These are phyloP conservation scores for Lepidostoma basale DNA, from an alignment of 1,140 invertebrate species.

Conservation along the genomic window DNA sequence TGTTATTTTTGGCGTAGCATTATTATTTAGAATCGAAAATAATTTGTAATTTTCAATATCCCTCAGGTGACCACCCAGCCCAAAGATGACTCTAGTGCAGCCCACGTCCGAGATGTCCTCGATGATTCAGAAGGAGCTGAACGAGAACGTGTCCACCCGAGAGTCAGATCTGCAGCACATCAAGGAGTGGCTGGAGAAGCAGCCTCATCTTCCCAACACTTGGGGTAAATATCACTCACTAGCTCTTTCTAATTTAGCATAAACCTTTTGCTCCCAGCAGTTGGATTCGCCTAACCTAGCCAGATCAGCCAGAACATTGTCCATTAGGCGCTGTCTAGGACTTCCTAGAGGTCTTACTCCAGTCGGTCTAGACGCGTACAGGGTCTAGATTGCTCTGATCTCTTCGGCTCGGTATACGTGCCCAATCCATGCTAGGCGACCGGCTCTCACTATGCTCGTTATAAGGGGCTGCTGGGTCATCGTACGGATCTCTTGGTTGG, in stretches of 20 bases:
- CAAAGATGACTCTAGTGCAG: slow-evolving; percentile 74
- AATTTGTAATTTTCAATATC: too few relatives aligned
- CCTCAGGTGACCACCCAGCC: slow-evolving; percentile 7
- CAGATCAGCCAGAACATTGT: too few relatives aligned
- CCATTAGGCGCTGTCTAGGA: too few relatives aligned
- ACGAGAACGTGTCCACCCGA: slow-evolving; percentile 70
- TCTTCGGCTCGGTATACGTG: too few relatives aligned
- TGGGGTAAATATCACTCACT: slow-evolving; percentile 62
- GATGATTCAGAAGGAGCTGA: slow-evolving; percentile 76
- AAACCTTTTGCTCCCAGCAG: too few relatives aligned
- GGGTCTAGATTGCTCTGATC: too few relatives aligned
- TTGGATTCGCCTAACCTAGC: too few relatives aligned
- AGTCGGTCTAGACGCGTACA: too few relatives aligned
- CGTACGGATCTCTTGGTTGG: too few relatives aligned
- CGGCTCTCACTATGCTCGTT: too few relatives aligned
- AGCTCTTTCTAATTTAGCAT: not conserved
- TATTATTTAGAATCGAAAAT: not conserved
- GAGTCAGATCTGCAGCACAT: slow-evolving; percentile 71
- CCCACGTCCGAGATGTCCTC: slow-evolving; percentile 75
- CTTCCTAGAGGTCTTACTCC: not conserved
- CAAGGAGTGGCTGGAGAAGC: slow-evolving; percentile 76
- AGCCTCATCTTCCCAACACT: slow-evolving; percentile 75
- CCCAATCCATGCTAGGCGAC: too few relatives aligned
- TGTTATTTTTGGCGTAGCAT: not conserved
- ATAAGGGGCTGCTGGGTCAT: too few relatives aligned